phyloP scores from a whole-genome alignment of 2,888 invertebrate species.

The Bugula neritina region DNA sequence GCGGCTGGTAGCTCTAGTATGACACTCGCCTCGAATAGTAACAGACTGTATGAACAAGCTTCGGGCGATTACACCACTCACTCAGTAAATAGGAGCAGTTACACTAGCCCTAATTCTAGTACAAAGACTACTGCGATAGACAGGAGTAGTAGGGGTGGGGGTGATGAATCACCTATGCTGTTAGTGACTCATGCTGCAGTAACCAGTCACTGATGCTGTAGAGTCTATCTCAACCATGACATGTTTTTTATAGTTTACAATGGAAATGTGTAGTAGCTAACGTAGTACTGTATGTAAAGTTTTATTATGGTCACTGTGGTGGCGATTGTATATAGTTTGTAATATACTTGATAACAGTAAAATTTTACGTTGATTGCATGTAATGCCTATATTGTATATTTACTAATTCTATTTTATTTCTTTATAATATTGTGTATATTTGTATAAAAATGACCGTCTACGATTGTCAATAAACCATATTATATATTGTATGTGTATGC shows the following conservation, averaged over 20 bases:
- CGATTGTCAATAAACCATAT: neutral
- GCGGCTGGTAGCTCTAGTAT: neutral
- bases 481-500: too few relatives aligned
- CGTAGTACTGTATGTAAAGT: too few relatives aligned
- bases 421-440: neutral
- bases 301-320: too few relatives aligned
- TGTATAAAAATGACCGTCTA: neutral
- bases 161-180: slow-evolving; percentile 2
- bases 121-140: neutral
- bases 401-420: neutral
- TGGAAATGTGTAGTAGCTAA: too few relatives aligned
- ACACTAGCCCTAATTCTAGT: neutral
- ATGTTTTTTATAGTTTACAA: neutral
- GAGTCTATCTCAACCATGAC: neutral
- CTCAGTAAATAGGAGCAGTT: neutral
- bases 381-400: too few relatives aligned
- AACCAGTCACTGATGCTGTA: slow-evolving; percentile 15
- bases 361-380: too few relatives aligned
- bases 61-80: neutral
- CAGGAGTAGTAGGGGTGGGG: slow-evolving; percentile 3
- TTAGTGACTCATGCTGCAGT: neutral
- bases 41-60: neutral
- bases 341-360: too few relatives aligned
- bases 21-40: neutral
- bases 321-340: too few relatives aligned